Evolutionary conservation across 1,140 invertebrate species (phyloP).

Genomic region (Ostrea denselamellosa): DNA sequence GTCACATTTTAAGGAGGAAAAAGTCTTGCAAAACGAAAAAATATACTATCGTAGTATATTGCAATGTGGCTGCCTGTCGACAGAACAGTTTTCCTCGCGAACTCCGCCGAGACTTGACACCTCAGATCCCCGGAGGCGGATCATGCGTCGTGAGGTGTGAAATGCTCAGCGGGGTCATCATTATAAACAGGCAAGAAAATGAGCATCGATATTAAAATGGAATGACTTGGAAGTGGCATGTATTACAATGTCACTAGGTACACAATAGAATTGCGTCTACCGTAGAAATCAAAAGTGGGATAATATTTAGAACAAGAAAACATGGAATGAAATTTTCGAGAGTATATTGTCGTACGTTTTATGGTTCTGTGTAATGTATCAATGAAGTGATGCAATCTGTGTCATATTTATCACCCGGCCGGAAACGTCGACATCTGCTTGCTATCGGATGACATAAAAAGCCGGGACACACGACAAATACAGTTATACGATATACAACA

Average conservation of each 20-base stretch:
- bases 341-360: neutral
- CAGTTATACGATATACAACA: constrained; percentile 4
- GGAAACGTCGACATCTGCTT: constrained; percentile 36
- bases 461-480: neutral
- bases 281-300: neutral
- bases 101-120: neutral
- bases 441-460: neutral
- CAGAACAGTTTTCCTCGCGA: neutral
- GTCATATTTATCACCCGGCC: constrained; percentile 24
- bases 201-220: neutral
- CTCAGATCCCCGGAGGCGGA: neutral
- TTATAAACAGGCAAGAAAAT: neutral
- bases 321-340: neutral
- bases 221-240: neutral
- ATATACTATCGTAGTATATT: too few species aligned
- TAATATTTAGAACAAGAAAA: neutral
- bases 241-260: neutral
- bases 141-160: neutral
- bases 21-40: too few species aligned
- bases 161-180: constrained; percentile 24
- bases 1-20: too few species aligned
- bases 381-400: constrained; percentile 3
- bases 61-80: too few species aligned
- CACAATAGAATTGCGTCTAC: neutral
- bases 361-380: constrained; percentile 27